These are phyloP conservation scores for Diploptera punctata DNA, from an alignment of 2,888 invertebrate genomes.

Conservation along the genomic window DNA sequence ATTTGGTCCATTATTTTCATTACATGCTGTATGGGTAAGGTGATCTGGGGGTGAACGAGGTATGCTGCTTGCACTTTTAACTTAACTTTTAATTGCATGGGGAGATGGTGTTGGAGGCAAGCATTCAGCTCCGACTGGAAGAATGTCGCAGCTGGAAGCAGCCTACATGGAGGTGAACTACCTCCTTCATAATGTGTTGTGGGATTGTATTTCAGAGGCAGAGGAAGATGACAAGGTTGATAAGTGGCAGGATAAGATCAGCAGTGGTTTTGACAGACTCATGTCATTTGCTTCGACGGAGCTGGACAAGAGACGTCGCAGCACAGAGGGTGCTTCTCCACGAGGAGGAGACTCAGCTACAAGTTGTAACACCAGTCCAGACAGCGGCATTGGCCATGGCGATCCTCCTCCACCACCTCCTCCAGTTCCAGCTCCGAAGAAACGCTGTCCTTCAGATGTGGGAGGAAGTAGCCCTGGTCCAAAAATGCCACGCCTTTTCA, in stretches of 20 bases:
- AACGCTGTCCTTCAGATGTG: constrained; percentile 48
- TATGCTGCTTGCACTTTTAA: no score
- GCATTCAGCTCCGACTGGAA: no score
- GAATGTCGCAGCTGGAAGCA: no score
- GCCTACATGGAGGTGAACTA: no score
- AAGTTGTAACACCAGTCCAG: constrained; percentile 86
- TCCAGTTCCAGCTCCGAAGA: constrained; percentile 46
- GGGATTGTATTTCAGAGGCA: constrained; percentile 34
- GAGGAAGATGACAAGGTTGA: constrained; percentile 67
- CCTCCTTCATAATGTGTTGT: no score
- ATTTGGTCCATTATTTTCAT: no score
- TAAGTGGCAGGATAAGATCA: constrained; percentile 93
- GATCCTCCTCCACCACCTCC: constrained; percentile 62
- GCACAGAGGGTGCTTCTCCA: constrained; percentile 71
- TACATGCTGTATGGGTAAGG: no score
- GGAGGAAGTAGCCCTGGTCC: constrained; percentile 51
- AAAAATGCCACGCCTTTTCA: constrained; percentile 43
- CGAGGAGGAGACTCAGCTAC: constrained; percentile 49
- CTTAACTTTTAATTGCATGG: no score
- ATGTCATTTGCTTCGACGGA: constrained; percentile 94
- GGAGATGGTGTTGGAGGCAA: no score
- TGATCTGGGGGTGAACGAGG: no score
- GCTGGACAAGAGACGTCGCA: constrained; percentile 83
- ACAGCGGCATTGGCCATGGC: constrained; percentile 82
- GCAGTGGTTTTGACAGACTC: constrained; percentile 91